Evolutionary conservation across 2,888 invertebrate species (phyloP).

Genomic region (Noctua janthe): DNA sequence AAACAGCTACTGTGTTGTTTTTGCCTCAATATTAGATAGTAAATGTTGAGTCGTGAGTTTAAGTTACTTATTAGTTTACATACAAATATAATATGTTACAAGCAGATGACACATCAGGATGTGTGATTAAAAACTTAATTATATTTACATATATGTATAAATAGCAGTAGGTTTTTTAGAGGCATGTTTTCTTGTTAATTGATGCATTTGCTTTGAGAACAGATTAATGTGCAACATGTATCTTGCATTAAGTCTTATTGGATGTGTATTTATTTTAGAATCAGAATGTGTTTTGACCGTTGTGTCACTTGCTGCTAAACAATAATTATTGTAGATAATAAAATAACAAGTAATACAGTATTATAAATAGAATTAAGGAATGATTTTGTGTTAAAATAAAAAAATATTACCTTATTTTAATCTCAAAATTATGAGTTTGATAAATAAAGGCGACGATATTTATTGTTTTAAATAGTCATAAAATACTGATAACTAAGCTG

Average conservation of each 20-base stretch:
- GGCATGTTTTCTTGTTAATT: conserved; percentile 2
- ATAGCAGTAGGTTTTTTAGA: conserved; percentile 4
- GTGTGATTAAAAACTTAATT: conserved; percentile 12
- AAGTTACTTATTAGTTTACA: not conserved
- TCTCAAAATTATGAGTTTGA: not conserved
- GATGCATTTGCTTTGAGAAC: not conserved
- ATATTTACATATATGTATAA: not conserved
- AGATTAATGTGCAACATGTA: not conserved
- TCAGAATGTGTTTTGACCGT: not conserved
- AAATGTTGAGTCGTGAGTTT: conserved; percentile 38
- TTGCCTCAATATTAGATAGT: conserved; percentile 26
- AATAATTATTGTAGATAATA: not conserved
- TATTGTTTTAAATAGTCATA: conserved; percentile 26
- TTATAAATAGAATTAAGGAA: not conserved
- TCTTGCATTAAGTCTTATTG: not conserved
- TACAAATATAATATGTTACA: not conserved
- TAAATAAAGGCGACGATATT: not conserved
- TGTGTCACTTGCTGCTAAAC: not conserved
- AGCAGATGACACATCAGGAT: conserved; percentile 37
- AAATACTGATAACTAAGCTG: conserved; percentile 30
- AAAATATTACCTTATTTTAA: not conserved
- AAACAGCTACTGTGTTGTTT: conserved; percentile 11
- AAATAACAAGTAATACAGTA: not conserved
- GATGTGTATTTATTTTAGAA: not conserved
- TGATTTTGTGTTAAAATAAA: not conserved